Evolutionary conservation across 1,140 invertebrate species (phyloP), one percentile per base, ranked within the genome.

Genomic region (Holcopasites calliopsidis): DNA sequence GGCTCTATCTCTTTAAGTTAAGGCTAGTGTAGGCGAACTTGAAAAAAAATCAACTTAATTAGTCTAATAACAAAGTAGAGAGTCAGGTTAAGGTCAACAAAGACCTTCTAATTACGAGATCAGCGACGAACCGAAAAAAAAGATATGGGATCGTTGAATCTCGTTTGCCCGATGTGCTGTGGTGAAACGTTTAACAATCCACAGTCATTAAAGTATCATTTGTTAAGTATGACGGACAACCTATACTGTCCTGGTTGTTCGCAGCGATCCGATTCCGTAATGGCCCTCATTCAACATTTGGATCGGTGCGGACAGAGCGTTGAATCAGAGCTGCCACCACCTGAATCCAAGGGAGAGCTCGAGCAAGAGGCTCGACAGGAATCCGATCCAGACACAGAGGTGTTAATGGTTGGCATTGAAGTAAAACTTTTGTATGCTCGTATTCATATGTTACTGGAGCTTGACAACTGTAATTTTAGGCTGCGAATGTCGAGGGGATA

Each of bases 131-230:
- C 31, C 33, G 13, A 31, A 28, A 33, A 49, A 21, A 42, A 38
- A 69, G 31, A 69, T 86, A 62, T 94, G 93, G 92, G 92, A 86
- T 92, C 92, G 31, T 78, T 91, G 77, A 86, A 86, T 72, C 86
- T 94, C 21, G 87, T 92, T 69, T 95, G 94, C 79, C 94, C 94
- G 6, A 91, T 95, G 87, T 95, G 94, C 82, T 95, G 94, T 80
- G 92, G 92, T 55, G 92, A 93, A 86, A 92, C 90, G 62, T 95
- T 95, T 88, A 86, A 90, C 68, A 93, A 92, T 77, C 92, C 92
- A 55, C 86, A 93, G 80, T 89, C 91, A 54, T 89, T 95, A 52
- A 92, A 93, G 84, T 92, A 93, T 75, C 94, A 95, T 87, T 91
- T 95, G 74, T 83, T 93, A 18, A 92, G 91, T 74, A 91, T 94